Evolutionary conservation across 92 coral and sea anemone species (phyloP).

Genomic region (Palythoa grandis): DNA sequence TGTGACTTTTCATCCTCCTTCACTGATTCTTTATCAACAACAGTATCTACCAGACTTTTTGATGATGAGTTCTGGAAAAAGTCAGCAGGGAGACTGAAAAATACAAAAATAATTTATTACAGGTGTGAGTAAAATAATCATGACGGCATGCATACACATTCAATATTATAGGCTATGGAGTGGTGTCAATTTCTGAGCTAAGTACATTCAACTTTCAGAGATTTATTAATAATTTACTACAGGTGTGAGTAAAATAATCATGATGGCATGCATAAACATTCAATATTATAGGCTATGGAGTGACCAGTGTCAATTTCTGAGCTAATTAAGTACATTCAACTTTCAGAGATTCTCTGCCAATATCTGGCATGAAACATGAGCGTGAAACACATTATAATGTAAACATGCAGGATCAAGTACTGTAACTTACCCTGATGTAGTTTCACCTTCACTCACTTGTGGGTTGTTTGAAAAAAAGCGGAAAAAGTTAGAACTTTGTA

Average conservation of each 20-base stretch:
- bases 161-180: no score
- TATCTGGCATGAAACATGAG: background rate
- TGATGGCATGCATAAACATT: background rate
- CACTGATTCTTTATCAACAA: constrained; percentile 37
- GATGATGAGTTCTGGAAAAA: constrained; percentile 67
- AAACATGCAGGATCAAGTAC: background rate
- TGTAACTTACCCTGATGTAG: constrained; percentile 7
- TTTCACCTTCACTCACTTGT: constrained; percentile 27
- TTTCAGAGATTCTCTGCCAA: no score
- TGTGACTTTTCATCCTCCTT: constrained; percentile 30
- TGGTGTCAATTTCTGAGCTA: no score
- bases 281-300: no score
- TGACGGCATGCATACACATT: background rate
- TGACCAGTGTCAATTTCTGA: no score
- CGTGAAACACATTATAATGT: background rate
- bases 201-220: no score
- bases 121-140: background rate
- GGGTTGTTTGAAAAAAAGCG: background rate
- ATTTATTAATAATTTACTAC: background rate
- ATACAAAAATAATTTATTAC: background rate
- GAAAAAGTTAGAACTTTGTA: background rate
- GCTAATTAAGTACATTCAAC: no score
- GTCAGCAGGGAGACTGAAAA: constrained; percentile 67
- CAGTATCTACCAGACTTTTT: constrained; percentile 40
- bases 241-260: background rate